A percentile compares a stretch with the other conserved stretches of the same genome.
These are phyloP conservation scores for Panopea generosa DNA, from an alignment of 2,888 invertebrate species.

Conservation along the genomic window DNA sequence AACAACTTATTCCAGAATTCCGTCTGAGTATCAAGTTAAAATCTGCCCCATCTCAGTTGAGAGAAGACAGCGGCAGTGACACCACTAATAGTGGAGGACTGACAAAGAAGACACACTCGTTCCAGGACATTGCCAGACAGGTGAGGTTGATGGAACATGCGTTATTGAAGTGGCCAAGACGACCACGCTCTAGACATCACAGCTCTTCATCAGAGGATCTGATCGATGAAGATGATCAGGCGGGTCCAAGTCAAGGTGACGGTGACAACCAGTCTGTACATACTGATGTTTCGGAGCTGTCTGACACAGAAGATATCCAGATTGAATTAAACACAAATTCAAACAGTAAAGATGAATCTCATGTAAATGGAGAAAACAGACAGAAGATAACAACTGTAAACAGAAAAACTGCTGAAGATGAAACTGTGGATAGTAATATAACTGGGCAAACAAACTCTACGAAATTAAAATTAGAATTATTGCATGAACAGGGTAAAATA, in stretches of 20 bases:
- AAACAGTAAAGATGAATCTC: neutral
- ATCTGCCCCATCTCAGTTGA: neutral
- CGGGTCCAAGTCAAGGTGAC: constrained; percentile 13
- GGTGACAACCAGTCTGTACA: constrained; percentile 47
- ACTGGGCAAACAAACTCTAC: neutral
- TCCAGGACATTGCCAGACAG: constrained; percentile 77
- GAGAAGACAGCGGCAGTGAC: neutral
- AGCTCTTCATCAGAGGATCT: constrained; percentile 81
- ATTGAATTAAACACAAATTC: neutral
- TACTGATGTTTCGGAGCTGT: constrained; percentile 32
- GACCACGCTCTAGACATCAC: constrained; percentile 74
- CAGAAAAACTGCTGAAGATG: neutral
- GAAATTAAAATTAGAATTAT: neutral
- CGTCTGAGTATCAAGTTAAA: constrained; percentile 66
- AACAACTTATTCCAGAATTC: constrained; percentile 76
- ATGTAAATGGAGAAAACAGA: neutral
- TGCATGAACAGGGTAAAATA: constrained; percentile 28
- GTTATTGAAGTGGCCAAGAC: constrained; percentile 74
- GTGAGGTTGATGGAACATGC: constrained; percentile 77
- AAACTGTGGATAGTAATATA: neutral
- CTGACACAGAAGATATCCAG: constrained; percentile 16
- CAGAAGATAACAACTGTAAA: no score
- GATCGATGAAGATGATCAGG: constrained; percentile 19
- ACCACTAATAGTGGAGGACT: neutral
- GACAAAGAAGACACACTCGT: constrained; percentile 69